Base-by-base conservation (phyloP, 2,888 invertebrate species). In the Spilosoma lubricipeda region DNA sequence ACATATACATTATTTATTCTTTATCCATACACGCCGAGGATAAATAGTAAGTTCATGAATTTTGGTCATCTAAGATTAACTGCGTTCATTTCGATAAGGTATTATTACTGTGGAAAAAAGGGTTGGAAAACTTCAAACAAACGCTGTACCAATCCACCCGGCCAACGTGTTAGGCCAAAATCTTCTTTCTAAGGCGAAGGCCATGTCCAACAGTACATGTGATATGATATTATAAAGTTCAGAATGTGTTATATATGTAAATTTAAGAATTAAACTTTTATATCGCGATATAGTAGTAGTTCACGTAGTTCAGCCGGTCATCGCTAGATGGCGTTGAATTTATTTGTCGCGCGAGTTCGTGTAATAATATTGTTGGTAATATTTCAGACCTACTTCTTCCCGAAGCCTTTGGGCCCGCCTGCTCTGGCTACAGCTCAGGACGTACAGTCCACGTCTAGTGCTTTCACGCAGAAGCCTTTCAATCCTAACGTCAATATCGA, bases 311-410 rank as follows among this genome's bases (percentile, higher is more conserved):
- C 59, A 59, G 15, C 0, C 15, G 5, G 7, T 59, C 27, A 56
- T n/a, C 56, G n/a, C 48, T 15, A 36, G 27, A 36, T n/a, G n/a
- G 30, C 15, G 1, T 27, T 65, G 33, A 0, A 2, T 23, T 36
- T 39, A 39, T 42, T 42, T 8, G 1, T 42, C 2, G 36, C 5
- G 39, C 11, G 23, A n/a, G 13, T 39, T 39, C 36, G 9, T 66
- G 42, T 42, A 39, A 11, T 65, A 52, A 33, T 67, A 30, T 45
- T 67, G 18, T 18, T 69, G 18, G 39, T 0, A 36, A 39, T 20
- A 33, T 71, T 71, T 3, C 86, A 96, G 96, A 90, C 95, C 5
- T 96, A 96, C 88, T 93, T 85, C 87, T 96, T 96, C 92, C 88
- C 93, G 59, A 93, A 93, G 76, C 83, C 89, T 1, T 83, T 95